Percentiles rank a stretch among this genome's conserved stretches.
phyloP scores from a whole-genome alignment of 2,888 invertebrate genomes.

The Silvanus unidentatus region DNA sequence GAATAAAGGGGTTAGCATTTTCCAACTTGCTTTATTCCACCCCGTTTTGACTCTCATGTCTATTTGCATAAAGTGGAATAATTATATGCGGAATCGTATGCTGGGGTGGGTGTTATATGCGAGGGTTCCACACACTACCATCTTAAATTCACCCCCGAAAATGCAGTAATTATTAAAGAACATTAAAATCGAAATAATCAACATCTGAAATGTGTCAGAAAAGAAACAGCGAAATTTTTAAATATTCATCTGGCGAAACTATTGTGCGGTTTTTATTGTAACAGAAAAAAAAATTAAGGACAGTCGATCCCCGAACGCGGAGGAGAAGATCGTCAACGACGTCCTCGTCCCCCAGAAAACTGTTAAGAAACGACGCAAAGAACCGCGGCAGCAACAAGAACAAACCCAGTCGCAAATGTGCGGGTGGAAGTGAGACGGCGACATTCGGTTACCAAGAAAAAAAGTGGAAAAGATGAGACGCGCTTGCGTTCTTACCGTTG shows the following conservation, averaged over 20 bases:
- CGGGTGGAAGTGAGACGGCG: conserved; percentile 22
- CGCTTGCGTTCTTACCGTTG: conserved; percentile 43
- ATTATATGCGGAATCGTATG: conserved; percentile 11
- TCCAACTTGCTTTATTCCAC: conserved; percentile 22
- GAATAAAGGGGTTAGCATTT: conserved; percentile 37
- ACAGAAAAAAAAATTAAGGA: conserved; percentile 5
- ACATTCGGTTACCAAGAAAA: conserved; percentile 23
- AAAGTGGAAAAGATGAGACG: conserved; percentile 42
- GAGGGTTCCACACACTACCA: no score
- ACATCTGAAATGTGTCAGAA: no score
- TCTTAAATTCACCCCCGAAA: no score
- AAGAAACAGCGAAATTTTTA: no score
- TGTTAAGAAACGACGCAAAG: conserved; percentile 18
- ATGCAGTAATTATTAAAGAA: no score
- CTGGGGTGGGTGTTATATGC: no score
- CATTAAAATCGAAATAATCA: no score
- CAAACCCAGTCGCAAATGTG: no score
- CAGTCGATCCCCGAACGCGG: conserved; percentile 5
- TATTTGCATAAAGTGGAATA: conserved; percentile 22
- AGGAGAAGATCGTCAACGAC: not conserved
- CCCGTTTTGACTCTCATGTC: no score
- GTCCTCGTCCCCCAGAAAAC: conserved; percentile 12
- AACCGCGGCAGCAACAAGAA: no score
- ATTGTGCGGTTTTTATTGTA: not conserved
- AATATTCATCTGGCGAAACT: not conserved